phyloP scores from a whole-genome alignment of 2,797 vertebrate genomes.

The Choloepus didactylus region DNA sequence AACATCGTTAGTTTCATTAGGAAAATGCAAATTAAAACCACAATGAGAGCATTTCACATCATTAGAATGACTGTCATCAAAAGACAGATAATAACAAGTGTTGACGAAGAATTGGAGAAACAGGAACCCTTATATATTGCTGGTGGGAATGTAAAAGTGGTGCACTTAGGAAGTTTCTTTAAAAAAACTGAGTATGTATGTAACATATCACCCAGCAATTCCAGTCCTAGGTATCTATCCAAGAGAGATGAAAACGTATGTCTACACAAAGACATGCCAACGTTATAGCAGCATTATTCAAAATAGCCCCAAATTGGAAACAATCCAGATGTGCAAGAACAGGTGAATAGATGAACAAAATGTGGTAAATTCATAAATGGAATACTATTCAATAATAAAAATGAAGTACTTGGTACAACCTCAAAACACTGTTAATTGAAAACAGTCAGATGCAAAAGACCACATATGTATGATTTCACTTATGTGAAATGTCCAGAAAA shows the following conservation, averaged over 20 bases:
- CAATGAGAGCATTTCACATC: neutral
- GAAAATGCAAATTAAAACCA: neutral
- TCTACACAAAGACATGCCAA: neutral
- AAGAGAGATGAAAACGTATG: neutral
- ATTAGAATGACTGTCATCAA: neutral
- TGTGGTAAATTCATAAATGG: neutral
- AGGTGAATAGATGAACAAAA: neutral
- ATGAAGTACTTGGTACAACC: neutral
- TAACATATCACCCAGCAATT: neutral
- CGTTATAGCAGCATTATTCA: neutral
- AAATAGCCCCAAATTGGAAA: neutral
- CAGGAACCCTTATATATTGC: neutral
- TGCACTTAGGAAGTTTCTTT: neutral
- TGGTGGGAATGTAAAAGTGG: neutral
- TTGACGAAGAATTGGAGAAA: neutral
- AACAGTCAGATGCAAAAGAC: neutral
- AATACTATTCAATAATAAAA: neutral
- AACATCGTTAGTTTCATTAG: neutral
- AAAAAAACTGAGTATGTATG: neutral
- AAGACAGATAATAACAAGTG: neutral
- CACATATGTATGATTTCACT: neutral
- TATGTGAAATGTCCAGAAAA: neutral
- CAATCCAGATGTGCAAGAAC: neutral
- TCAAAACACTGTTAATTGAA: neutral
- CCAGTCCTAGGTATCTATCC: neutral